Percentiles rank a stretch among this genome's conserved stretches.
phyloP scores from a whole-genome alignment of 2,888 invertebrate genomes.

The Leptogaster cylindrica region DNA sequence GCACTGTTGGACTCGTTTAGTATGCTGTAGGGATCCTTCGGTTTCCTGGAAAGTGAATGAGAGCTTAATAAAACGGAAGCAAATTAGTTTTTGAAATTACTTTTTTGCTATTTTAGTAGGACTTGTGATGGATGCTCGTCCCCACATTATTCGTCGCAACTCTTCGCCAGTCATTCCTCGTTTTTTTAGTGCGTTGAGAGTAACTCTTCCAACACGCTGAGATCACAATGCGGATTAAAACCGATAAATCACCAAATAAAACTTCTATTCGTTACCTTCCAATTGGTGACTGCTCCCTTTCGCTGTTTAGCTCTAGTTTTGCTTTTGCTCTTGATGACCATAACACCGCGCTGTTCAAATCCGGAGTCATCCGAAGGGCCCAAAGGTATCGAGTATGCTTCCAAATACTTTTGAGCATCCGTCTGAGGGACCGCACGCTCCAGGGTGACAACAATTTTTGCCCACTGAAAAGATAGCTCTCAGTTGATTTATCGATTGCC shows the following conservation, averaged over 20 bases:
- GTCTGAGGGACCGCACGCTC: constrained; percentile 92
- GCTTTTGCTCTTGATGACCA: constrained; percentile 97
- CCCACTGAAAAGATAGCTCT: constrained; percentile 73
- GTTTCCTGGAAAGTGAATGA: constrained; percentile 43
- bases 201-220: constrained; percentile 84
- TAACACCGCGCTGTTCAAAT: constrained; percentile 88
- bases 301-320: constrained; percentile 96
- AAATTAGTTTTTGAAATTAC: constrained; percentile 56
- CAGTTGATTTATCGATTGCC: not conserved
- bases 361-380: constrained; percentile 84
- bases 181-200: constrained; percentile 80
- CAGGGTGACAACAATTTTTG: constrained; percentile 95
- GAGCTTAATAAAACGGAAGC: not conserved
- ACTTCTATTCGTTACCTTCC: constrained; percentile 81
- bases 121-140: constrained; percentile 84
- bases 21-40: constrained; percentile 60
- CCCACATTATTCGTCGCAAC: constrained; percentile 88
- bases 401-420: constrained; percentile 88
- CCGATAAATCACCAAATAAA: too few species aligned
- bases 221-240: not conserved
- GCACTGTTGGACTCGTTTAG: constrained; percentile 63
- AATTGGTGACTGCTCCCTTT: constrained; percentile 93
- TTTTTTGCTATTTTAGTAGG: constrained; percentile 75
- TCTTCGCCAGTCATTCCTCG: constrained; percentile 87
- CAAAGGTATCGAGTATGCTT: constrained; percentile 93